These are phyloP conservation scores for Exaiptasia diaphana DNA, from an alignment of 64 coral and sea anemone genomes.

Conservation along the genomic window DNA sequence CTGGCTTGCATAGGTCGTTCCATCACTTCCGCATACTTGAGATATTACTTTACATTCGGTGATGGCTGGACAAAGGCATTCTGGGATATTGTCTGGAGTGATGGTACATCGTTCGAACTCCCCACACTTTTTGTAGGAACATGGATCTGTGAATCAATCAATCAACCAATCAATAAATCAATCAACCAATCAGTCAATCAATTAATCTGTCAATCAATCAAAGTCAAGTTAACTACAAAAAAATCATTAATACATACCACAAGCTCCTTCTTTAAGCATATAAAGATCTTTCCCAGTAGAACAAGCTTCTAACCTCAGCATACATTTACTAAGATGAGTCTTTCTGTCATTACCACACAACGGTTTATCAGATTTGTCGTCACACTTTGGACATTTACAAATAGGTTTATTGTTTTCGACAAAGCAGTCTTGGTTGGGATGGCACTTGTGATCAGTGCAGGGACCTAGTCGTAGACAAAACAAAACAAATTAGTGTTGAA, in stretches of 20 bases:
- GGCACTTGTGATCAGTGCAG: slow-evolving; percentile 26
- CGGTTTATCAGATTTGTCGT: neutral
- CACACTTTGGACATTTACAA: slow-evolving; percentile 27
- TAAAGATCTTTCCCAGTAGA: neutral
- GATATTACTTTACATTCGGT: neutral
- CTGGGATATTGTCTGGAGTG: neutral
- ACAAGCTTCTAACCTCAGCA: slow-evolving; percentile 43
- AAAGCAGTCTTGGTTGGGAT: slow-evolving; percentile 33
- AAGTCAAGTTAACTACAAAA: neutral
- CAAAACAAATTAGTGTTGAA: neutral
- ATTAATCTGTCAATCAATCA: neutral
- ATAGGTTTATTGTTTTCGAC: slow-evolving; percentile 15
- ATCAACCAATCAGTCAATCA: neutral
- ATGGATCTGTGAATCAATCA: slow-evolving; percentile 33
- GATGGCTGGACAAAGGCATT: slow-evolving; percentile 39
- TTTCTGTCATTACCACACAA: slow-evolving; percentile 47
- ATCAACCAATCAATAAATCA: neutral
- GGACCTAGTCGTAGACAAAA: neutral
- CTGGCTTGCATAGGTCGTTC: slow-evolving; percentile 67
- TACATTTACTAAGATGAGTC: slow-evolving; percentile 27
- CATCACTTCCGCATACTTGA: slow-evolving; percentile 75
- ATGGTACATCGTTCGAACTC: slow-evolving; percentile 12
- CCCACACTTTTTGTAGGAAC: slow-evolving; percentile 33
- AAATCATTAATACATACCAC: slow-evolving; percentile 15
- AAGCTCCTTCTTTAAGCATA: slow-evolving; percentile 50